These are phyloP conservation scores for Todiramphus chloris DNA, from an alignment of 2,113 vertebrate genomes.

Conservation along the genomic window DNA sequence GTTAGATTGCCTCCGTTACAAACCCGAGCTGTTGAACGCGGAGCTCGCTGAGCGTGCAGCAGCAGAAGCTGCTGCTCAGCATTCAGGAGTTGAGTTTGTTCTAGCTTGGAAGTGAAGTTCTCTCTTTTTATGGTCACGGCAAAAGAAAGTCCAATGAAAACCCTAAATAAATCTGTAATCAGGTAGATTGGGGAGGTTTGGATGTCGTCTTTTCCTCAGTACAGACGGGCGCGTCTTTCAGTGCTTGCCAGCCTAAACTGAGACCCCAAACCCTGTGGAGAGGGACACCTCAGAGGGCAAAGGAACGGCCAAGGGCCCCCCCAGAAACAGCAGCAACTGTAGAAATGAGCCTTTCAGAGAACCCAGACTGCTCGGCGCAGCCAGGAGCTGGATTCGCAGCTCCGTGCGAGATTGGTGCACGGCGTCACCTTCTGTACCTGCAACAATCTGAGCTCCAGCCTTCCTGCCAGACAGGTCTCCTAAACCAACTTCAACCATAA, in stretches of 20 bases:
- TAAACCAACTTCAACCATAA: not conserved
- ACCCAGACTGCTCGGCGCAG: not conserved
- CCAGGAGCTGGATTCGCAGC: not conserved
- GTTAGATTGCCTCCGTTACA: not conserved
- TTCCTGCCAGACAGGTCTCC: not conserved
- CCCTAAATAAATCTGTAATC: rapidly evolving
- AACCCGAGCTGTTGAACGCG: not conserved
- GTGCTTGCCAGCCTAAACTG: not conserved
- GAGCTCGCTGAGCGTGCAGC: not conserved
- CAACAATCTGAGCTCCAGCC: not conserved
- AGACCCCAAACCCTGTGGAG: too few relatives aligned
- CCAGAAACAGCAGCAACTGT: not conserved
- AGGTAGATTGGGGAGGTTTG: not conserved
- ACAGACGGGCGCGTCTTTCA: not conserved
- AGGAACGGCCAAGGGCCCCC: not conserved
- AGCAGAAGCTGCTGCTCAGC: not conserved
- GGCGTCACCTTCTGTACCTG: not conserved
- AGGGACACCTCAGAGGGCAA: not conserved
- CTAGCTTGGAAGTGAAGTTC: not conserved
- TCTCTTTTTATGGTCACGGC: rapidly evolving
- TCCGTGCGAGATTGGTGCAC: not conserved
- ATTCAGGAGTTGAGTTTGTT: not conserved
- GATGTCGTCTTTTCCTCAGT: not conserved
- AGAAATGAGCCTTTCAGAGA: not conserved
- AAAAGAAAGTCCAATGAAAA: not conserved